A percentile compares a stretch with the other conserved stretches of the same genome.
phyloP scores from a whole-genome alignment of 2,888 invertebrate species.

The Oxycera nigricornis region DNA sequence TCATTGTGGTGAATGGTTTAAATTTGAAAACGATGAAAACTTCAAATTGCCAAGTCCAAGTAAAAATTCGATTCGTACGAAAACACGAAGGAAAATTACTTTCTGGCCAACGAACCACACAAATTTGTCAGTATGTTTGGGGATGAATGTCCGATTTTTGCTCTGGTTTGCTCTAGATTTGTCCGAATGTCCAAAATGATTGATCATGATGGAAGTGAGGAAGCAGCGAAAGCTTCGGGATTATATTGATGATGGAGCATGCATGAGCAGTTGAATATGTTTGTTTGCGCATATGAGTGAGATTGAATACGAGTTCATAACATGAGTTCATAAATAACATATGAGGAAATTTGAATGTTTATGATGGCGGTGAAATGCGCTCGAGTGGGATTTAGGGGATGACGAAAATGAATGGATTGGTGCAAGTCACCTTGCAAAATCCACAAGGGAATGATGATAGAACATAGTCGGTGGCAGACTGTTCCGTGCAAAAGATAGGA shows the following conservation, averaged over 20 bases:
- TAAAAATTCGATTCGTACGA: not conserved
- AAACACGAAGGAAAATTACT: not conserved
- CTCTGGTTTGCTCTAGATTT: conserved; percentile 25
- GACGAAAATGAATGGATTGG: too few relatives aligned
- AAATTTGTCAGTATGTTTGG: not conserved
- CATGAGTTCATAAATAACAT: not conserved
- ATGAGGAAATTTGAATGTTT: not conserved
- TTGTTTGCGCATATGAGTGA: not conserved
- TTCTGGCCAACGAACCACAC: not conserved
- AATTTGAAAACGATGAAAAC: conserved; percentile 24
- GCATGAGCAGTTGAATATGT: conserved; percentile 14
- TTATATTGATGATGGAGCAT: conserved; percentile 16
- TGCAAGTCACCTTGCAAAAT: too few relatives aligned
- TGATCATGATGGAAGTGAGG: conserved; percentile 23
- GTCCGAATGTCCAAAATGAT: conserved; percentile 25
- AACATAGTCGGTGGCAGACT: too few relatives aligned
- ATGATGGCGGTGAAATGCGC: too few relatives aligned
- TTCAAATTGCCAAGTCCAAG: not conserved
- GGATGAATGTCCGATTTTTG: not conserved
- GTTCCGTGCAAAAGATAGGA: too few relatives aligned
- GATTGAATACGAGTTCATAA: conserved; percentile 1
- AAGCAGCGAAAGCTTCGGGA: not conserved
- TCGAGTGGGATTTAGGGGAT: too few relatives aligned
- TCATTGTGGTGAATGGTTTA: conserved; percentile 20
- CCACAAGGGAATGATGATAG: too few relatives aligned